These are phyloP conservation scores for Muscicapa adusta DNA, from an alignment of 2,113 vertebrate species.

Conservation along the genomic window DNA sequence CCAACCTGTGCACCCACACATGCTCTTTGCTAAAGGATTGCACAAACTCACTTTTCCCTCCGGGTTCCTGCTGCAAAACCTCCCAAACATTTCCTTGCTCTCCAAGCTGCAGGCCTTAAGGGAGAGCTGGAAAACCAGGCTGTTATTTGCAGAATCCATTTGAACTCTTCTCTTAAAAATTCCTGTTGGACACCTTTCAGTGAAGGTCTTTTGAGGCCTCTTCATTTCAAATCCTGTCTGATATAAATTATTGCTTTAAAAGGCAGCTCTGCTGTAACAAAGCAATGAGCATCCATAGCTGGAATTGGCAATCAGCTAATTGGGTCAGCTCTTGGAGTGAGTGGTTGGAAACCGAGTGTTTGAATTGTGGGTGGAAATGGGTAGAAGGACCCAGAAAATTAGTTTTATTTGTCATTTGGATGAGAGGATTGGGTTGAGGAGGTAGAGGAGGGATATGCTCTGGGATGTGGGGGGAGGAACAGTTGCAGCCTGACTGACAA, in stretches of 20 bases:
- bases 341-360: background rate
- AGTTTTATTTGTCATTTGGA: background rate
- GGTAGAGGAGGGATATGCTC: background rate
- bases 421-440: background rate
- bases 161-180: conserved; percentile 8
- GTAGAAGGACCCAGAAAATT: conserved; percentile 15
- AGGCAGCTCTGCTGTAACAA: conserved; percentile 14
- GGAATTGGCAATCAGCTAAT: conserved; percentile 55
- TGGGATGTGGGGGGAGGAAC: background rate
- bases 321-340: conserved; percentile 48
- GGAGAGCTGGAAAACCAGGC: background rate
- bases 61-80: background rate
- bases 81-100: background rate
- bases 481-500: background rate
- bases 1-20: background rate
- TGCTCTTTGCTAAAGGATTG: background rate
- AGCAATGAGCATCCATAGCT: conserved; percentile 23
- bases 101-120: background rate
- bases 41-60: background rate
- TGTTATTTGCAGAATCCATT: background rate
- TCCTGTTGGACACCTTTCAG: conserved; percentile 19
- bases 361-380: conserved; percentile 4
- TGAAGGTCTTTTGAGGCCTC: conserved; percentile 31
- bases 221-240: conserved; percentile 8
- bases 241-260: conserved; percentile 12